Evolutionary conservation across 2,888 invertebrate species (phyloP).

Genomic region (Norana najaformis): DNA sequence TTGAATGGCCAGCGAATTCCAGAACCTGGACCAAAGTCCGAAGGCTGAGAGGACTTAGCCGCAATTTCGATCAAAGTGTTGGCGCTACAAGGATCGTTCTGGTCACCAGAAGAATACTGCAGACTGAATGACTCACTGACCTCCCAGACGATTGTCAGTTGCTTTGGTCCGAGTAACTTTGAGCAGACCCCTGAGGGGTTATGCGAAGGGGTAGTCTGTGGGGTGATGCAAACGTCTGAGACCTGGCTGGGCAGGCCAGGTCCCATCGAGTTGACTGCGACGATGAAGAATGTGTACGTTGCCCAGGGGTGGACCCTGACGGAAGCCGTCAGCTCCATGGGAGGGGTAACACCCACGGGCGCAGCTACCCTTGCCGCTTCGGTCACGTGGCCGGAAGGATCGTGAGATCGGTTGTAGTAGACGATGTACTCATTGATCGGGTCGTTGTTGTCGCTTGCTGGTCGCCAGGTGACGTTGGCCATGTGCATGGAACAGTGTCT

Average conservation of each 20-base stretch:
- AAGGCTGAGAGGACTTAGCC: too few species aligned
- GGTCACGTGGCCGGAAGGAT: slow-evolving; percentile 29
- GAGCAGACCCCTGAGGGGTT: slow-evolving; percentile 74
- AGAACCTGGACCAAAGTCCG: too few species aligned
- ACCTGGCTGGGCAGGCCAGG: slow-evolving; percentile 82
- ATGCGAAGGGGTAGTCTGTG: slow-evolving; percentile 78
- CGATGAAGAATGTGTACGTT: slow-evolving; percentile 70
- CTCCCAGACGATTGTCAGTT: slow-evolving; percentile 89
- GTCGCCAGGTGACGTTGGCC: slow-evolving; percentile 79
- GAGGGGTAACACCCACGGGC: slow-evolving; percentile 66
- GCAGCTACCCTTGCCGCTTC: neutral
- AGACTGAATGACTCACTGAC: slow-evolving; percentile 59
- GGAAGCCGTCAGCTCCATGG: slow-evolving; percentile 68
- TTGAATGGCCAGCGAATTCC: too few species aligned
- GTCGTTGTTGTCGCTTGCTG: slow-evolving; percentile 52
- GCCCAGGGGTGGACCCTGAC: slow-evolving; percentile 91
- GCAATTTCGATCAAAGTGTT: too few species aligned
- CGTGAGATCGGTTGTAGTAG: slow-evolving; percentile 53
- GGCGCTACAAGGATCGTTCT: too few species aligned
- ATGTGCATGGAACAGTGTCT: slow-evolving; percentile 68
- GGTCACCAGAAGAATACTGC: too few species aligned
- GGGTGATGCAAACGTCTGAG: slow-evolving; percentile 76
- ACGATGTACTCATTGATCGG: slow-evolving; percentile 50
- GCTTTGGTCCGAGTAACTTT: slow-evolving; percentile 68
- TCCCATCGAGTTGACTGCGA: slow-evolving; percentile 91